phyloP scores from a whole-genome alignment of 2,797 vertebrate species.

The Nasua narica region DNA sequence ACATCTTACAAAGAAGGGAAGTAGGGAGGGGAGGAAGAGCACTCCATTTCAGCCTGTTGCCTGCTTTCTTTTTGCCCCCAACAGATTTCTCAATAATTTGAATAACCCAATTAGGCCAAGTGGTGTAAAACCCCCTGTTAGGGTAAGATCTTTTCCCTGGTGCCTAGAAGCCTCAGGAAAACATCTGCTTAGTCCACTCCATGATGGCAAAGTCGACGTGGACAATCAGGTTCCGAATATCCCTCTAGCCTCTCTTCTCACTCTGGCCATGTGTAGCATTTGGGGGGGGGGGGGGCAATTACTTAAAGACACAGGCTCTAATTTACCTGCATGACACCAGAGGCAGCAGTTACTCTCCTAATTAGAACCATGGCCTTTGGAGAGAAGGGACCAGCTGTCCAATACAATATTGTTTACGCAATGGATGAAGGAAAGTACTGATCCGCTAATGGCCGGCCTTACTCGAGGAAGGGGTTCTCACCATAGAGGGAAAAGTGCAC shows the following conservation, averaged over 20 bases:
- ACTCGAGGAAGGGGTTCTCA: conserved; percentile 69
- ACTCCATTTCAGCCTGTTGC: not conserved
- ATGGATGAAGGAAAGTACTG: not conserved
- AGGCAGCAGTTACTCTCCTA: not conserved
- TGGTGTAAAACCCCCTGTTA: not conserved
- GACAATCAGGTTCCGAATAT: not conserved
- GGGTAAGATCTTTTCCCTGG: not conserved
- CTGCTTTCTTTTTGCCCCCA: not conserved
- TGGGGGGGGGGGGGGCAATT: too few species aligned
- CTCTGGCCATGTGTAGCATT: fast-evolving
- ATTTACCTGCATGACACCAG: not conserved
- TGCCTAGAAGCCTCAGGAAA: not conserved
- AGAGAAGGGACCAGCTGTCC: not conserved
- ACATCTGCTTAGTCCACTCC: not conserved
- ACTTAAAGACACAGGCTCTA: not conserved
- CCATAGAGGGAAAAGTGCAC: conserved; percentile 84
- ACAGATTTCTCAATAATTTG: not conserved
- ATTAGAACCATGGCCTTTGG: not conserved
- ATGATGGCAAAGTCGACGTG: not conserved
- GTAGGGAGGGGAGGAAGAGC: too few species aligned
- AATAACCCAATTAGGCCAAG: not conserved
- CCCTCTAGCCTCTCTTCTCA: not conserved
- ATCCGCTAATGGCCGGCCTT: not conserved
- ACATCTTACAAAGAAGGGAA: not conserved
- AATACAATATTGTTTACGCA: not conserved